Percentiles rank a stretch among this genome's conserved stretches.
phyloP scores from a whole-genome alignment of 2,888 invertebrate species.

The Leucoma salicis region DNA sequence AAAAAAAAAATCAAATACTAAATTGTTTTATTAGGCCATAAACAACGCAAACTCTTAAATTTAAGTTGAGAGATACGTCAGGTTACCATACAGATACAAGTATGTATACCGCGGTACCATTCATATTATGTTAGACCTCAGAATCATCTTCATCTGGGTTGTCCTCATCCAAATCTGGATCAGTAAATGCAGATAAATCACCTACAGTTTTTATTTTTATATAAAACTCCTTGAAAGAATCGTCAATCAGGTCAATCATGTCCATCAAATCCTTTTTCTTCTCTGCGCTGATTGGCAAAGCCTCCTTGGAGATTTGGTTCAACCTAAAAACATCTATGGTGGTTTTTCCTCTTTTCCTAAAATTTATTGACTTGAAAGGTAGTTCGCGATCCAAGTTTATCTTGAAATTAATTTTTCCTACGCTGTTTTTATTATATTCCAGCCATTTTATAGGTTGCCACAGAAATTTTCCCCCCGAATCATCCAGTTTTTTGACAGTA shows the following conservation, averaged over 20 bases:
- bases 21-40: too few species aligned
- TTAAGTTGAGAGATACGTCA: too few species aligned
- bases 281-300: slow-evolving; percentile 1
- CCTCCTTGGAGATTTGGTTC: not conserved
- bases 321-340: slow-evolving; percentile 1
- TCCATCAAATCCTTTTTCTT: slow-evolving; percentile 4
- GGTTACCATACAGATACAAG: too few species aligned
- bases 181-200: not conserved
- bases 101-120: too few species aligned
- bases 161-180: slow-evolving; percentile 1
- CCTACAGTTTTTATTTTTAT: not conserved
- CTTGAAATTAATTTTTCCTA: slow-evolving; percentile 13
- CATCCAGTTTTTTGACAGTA: slow-evolving; percentile 14
- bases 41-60: too few species aligned
- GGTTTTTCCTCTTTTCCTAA: slow-evolving; percentile 10
- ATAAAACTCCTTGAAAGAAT: not conserved
- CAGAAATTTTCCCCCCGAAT: slow-evolving; percentile 9
- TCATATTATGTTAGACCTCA: too few species aligned
- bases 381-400: slow-evolving; percentile 6
- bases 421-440: slow-evolving; percentile 11
- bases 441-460: slow-evolving; percentile 17
- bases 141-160: not conserved
- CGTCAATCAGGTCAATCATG: not conserved
- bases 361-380: slow-evolving; percentile 7
- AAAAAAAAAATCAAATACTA: too few species aligned